phyloP scores from a whole-genome alignment of 2,888 invertebrate species.

The Harpalus rubripes region DNA sequence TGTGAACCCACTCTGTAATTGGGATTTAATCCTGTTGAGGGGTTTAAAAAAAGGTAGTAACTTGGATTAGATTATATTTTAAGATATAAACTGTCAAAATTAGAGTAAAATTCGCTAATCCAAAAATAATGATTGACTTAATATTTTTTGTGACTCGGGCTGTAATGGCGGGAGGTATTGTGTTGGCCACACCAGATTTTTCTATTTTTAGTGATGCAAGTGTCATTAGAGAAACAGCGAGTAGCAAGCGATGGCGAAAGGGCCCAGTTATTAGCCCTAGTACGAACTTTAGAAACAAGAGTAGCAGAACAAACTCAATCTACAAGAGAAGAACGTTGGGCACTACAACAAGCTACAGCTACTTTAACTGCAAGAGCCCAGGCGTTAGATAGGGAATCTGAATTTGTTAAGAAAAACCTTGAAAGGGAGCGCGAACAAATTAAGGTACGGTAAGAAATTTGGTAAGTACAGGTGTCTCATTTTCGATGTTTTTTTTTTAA shows the following conservation, averaged over 20 bases:
- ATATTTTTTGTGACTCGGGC: too few relatives aligned
- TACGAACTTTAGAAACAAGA: conserved; percentile 80
- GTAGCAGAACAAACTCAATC: conserved; percentile 81
- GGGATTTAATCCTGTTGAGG: too few relatives aligned
- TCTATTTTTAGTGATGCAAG: conserved; percentile 78
- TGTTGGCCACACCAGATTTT: too few relatives aligned
- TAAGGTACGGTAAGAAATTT: conserved; percentile 77
- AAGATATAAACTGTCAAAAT: too few relatives aligned
- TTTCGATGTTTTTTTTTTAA: too few relatives aligned
- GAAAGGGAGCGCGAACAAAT: conserved; percentile 82
- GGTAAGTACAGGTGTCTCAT: too few relatives aligned
- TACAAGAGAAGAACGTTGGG: conserved; percentile 75
- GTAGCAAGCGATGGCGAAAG: conserved; percentile 81
- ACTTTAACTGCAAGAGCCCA: conserved; percentile 82
- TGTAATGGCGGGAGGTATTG: too few relatives aligned
- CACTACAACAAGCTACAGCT: conserved; percentile 81
- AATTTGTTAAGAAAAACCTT: conserved; percentile 80
- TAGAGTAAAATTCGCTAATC: too few relatives aligned
- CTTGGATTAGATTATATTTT: too few relatives aligned
- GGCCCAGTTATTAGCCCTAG: conserved; percentile 78
- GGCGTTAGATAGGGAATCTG: conserved; percentile 82
- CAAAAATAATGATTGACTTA: too few relatives aligned
- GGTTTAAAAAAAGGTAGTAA: too few relatives aligned
- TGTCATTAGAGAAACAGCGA: conserved; percentile 80
- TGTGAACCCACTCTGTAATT: too few relatives aligned